Conservation (phyloP, 2,888 invertebrate species). For the Netelia virgata region DNA sequence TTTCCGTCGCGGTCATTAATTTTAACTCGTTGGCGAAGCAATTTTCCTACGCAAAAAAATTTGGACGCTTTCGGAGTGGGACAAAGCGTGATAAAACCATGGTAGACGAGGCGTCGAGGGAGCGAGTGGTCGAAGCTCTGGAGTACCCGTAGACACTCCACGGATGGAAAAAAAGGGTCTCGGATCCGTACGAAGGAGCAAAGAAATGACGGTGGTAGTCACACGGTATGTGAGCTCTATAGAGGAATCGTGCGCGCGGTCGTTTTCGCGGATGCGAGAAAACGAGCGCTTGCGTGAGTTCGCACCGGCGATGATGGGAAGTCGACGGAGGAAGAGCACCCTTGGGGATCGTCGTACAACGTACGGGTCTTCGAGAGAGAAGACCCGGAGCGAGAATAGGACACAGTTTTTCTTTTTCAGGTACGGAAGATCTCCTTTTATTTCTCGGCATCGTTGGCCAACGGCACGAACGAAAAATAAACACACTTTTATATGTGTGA, state of each 20-base stretch:
- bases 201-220: conserved; percentile 31
- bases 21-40: conserved; percentile 23
- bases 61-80: conserved; percentile 26
- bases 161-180: conserved; percentile 49
- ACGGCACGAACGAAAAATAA: conserved; percentile 4
- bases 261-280: conserved; percentile 31
- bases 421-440: not conserved
- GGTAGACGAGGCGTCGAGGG: conserved; percentile 32
- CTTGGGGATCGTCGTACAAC: conserved; percentile 77
- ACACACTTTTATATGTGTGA: not conserved
- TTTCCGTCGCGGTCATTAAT: conserved; percentile 21
- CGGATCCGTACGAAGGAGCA: conserved; percentile 40
- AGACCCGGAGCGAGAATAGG: conserved; percentile 61
- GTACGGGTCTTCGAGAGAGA: conserved; percentile 41
- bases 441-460: conserved; percentile 28
- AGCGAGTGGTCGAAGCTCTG: not conserved
- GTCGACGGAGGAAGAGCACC: conserved; percentile 77
- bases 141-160: not conserved
- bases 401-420: conserved; percentile 52
- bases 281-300: conserved; percentile 25
- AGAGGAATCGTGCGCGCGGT: conserved; percentile 18
- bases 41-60: conserved; percentile 42
- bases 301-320: conserved; percentile 75
- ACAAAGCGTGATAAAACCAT: conserved; percentile 46
- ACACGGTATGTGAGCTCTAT: conserved; percentile 15